Evolutionary conservation across 2,888 invertebrate genomes (phyloP).

Genomic region (Luperina nickerlii): DNA sequence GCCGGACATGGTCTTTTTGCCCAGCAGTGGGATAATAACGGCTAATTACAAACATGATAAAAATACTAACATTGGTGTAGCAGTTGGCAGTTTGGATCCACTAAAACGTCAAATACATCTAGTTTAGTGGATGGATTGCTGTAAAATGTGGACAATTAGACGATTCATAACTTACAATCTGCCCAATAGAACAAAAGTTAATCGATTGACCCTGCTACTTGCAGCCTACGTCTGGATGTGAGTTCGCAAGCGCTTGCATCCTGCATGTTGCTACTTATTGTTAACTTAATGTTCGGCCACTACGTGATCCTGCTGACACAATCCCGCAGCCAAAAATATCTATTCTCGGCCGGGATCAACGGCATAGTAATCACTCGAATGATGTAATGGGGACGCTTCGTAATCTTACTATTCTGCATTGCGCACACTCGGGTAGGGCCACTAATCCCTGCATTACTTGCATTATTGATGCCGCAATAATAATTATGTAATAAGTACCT

Average conservation of each 20-base stretch:
- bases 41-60: neutral
- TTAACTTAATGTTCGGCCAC: neutral
- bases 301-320: neutral
- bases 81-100: no score
- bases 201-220: neutral
- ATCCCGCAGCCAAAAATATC: neutral
- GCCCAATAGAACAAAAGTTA: neutral
- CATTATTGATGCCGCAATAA: neutral
- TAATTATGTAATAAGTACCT: no score
- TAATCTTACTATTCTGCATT: neutral
- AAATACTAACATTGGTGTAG: neutral
- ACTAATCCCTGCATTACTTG: neutral
- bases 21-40: neutral
- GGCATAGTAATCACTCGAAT: neutral
- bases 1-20: neutral
- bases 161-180: neutral
- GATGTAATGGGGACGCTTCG: slow-evolving; percentile 5
- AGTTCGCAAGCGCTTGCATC: neutral
- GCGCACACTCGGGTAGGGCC: neutral
- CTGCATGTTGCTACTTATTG: neutral
- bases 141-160: neutral
- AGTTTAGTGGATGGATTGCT: neutral
- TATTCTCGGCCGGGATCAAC: slow-evolving; percentile 21
- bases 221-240: neutral
- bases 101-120: neutral